Percentiles rank a stretch among this genome's conserved stretches.
Conservation (phyloP, 37 sponge, comb jelly and placozoan species). For the Haliclona indistincta region DNA sequence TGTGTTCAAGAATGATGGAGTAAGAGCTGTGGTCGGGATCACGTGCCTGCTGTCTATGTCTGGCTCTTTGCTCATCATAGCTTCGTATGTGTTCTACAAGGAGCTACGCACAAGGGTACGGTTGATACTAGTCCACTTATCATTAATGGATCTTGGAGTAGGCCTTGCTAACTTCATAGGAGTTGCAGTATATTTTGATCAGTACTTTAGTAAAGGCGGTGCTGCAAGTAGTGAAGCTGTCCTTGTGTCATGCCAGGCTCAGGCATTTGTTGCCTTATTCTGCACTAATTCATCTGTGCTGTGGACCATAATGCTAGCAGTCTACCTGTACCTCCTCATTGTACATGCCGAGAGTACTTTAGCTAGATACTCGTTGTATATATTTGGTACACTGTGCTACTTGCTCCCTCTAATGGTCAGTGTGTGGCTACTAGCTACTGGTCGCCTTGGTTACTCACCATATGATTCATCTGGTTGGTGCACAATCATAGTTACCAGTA, state of each 20-base stretch:
- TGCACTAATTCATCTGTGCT: constrained; percentile 43
- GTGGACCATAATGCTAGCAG: constrained; percentile 47
- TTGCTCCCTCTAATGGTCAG: constrained; percentile 33
- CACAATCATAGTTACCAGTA: constrained; percentile 3
- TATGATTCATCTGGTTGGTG: constrained; percentile 76
- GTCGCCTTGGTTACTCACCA: constrained; percentile 56
- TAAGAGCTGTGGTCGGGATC: constrained; percentile 26
- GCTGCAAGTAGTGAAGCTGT: neutral
- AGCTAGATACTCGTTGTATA: neutral
- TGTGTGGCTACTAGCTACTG: constrained; percentile 35
- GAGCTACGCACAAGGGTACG: constrained; percentile 54
- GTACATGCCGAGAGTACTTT: neutral
- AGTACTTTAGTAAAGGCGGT: no score
- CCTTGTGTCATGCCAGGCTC: constrained; percentile 17
- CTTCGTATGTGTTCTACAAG: constrained; percentile 54
- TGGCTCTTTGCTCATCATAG: constrained; percentile 58
- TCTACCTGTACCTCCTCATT: constrained; percentile 51
- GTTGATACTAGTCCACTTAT: constrained; percentile 68
- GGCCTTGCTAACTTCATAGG: constrained; percentile 63
- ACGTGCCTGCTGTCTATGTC: constrained; percentile 52
- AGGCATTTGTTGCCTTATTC: constrained; percentile 46
- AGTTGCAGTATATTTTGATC: constrained; percentile 53
- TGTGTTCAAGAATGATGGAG: neutral
- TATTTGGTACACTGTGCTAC: constrained; percentile 32
- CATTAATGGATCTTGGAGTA: constrained; percentile 67